A percentile compares a stretch with the other conserved stretches of the same genome.
These are phyloP conservation scores for Syndactyla subalaris DNA, from an alignment of 2,797 vertebrate species.

Conservation along the genomic window DNA sequence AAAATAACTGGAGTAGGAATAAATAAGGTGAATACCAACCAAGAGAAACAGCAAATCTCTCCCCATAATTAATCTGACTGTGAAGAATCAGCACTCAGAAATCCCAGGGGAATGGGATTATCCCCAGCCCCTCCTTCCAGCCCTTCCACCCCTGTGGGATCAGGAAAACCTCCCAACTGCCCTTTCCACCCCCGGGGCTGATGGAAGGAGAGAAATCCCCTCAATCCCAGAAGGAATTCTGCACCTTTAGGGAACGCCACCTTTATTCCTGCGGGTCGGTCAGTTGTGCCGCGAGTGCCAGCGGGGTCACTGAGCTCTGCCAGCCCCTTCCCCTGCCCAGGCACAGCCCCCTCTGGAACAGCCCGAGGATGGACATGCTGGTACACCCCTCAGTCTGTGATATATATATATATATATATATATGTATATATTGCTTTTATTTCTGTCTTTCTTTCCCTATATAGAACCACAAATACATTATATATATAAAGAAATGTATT, in stretches of 20 bases:
- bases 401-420: neutral
- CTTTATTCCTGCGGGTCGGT: too few relatives aligned
- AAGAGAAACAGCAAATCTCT: neutral
- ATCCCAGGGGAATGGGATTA: accelerated
- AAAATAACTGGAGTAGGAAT: neutral
- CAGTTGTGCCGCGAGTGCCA: neutral
- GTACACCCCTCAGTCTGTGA: too few relatives aligned
- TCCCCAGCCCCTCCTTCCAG: neutral
- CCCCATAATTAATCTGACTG: neutral
- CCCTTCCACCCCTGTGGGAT: conserved; percentile 72
- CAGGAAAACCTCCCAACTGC: neutral
- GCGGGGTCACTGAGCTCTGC: too few relatives aligned
- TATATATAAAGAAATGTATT: conserved; percentile 22
- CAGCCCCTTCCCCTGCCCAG: too few relatives aligned
- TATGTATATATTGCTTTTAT: neutral
- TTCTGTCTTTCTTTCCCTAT: neutral
- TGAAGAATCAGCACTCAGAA: neutral
- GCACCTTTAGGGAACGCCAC: neutral
- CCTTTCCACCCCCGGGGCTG: neutral
- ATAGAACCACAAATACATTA: neutral
- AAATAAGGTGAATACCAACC: neutral
- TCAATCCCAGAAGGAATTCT: neutral
- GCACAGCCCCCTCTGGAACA: too few relatives aligned
- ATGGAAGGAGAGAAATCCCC: neutral
- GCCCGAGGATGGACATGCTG: too few relatives aligned